These are phyloP conservation scores for Teleogryllus oceanicus DNA, from an alignment of 2,888 invertebrate species.

Conservation along the genomic window DNA sequence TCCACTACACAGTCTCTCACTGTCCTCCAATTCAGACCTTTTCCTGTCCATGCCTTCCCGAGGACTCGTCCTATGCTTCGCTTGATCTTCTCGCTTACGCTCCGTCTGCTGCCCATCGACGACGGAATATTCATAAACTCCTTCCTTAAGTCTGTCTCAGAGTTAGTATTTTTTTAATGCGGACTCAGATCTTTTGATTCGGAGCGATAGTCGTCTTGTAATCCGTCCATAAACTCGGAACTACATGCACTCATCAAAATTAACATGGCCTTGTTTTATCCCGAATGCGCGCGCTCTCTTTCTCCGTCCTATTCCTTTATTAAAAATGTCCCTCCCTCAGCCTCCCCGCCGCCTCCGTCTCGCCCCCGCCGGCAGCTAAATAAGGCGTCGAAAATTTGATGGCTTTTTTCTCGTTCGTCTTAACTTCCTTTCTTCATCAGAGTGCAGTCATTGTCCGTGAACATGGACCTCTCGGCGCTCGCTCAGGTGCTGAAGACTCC, in stretches of 20 bases:
- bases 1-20: no score
- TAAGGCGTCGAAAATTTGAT: conserved; percentile 29
- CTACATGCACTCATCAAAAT: conserved; percentile 18
- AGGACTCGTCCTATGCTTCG: conserved; percentile 23
- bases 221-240: neutral
- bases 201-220: neutral
- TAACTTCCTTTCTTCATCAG: conserved; percentile 23
- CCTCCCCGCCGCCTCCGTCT: neutral
- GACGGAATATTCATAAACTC: neutral
- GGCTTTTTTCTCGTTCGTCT: conserved; percentile 22
- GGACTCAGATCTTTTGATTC: conserved; percentile 24
- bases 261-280: neutral
- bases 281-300: neutral
- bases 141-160: neutral
- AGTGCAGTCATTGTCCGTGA: conserved; percentile 21
- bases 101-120: neutral
- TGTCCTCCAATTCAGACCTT: no score
- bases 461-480: neutral
- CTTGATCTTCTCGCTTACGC: conserved; percentile 31
- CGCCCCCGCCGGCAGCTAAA: conserved; percentile 21
- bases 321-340: conserved; percentile 21
- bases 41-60: no score
- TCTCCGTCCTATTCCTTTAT: conserved; percentile 18
- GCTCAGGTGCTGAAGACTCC: no score
- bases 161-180: conserved; percentile 21